Conservation (phyloP, 2,888 invertebrate species). For the Volucella zonaria region DNA sequence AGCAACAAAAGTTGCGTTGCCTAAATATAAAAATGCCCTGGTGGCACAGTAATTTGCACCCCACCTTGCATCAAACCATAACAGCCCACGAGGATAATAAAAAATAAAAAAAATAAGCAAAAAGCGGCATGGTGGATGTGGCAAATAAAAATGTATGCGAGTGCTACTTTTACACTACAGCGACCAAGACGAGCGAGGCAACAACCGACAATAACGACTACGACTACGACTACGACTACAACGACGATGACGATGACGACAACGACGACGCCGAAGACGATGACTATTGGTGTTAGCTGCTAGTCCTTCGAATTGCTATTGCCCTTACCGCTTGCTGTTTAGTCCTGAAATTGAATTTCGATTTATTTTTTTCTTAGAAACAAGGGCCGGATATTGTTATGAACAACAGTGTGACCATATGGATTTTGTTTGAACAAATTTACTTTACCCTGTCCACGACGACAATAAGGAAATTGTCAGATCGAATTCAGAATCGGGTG, state of each 20-base stretch:
- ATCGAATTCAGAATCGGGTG: too few relatives aligned
- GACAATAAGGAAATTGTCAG: too few relatives aligned
- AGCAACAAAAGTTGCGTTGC: conserved; percentile 24
- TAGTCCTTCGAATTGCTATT: not conserved
- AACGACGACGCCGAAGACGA: too few relatives aligned
- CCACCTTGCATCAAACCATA: not conserved
- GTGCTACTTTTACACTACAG: not conserved
- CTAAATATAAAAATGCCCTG: conserved; percentile 31
- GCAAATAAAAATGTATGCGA: conserved; percentile 37
- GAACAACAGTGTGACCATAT: too few relatives aligned
- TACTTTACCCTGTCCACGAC: too few relatives aligned
- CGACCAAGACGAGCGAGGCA: too few relatives aligned
- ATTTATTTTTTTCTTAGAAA: conserved; percentile 39
- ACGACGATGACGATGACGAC: too few relatives aligned
- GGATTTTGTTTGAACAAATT: too few relatives aligned
- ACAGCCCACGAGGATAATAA: conserved; percentile 30
- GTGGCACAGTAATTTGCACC: conserved; percentile 48
- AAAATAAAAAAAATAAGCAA: conserved; percentile 18
- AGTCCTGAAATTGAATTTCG: conserved; percentile 51
- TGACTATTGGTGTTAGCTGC: not conserved
- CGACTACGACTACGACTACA: too few relatives aligned
- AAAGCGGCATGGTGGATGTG: not conserved
- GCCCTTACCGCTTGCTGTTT: not conserved
- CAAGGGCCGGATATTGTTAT: not conserved
- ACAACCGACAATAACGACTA: too few relatives aligned